These are phyloP conservation scores for Rhabdomys dilectus DNA, from an alignment of 2,113 vertebrate species.

Conservation along the genomic window DNA sequence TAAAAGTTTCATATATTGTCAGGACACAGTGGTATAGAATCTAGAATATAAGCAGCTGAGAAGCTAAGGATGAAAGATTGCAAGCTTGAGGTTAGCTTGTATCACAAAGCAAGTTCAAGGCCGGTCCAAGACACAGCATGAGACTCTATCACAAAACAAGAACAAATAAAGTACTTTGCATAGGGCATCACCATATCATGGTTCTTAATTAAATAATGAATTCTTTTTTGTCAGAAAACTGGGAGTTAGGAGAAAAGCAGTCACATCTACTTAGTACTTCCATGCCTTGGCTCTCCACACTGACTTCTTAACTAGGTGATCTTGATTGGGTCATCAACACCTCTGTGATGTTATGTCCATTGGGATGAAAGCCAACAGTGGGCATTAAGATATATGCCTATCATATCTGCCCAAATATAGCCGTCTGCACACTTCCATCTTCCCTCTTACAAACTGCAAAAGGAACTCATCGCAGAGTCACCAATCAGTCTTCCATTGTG, in stretches of 20 bases:
- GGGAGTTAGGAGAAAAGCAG: slow-evolving; percentile 13
- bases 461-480: background rate
- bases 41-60: background rate
- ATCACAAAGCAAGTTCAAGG: background rate
- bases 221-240: background rate
- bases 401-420: background rate
- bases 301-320: background rate
- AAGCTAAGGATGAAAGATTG: background rate
- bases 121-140: background rate
- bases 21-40: background rate
- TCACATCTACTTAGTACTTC: background rate
- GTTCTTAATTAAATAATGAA: background rate
- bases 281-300: background rate
- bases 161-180: background rate
- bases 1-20: background rate
- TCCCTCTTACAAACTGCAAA: background rate
- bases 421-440: background rate
- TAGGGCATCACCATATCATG: background rate
- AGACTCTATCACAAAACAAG: background rate
- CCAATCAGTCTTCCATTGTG: background rate
- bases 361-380: background rate
- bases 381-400: background rate
- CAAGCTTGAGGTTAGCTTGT: background rate
- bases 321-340: background rate
- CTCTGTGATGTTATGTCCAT: slow-evolving; percentile 13